phyloP scores from a whole-genome alignment of 2,113 vertebrate genomes.

The Sinocyclocheilus grahami region DNA sequence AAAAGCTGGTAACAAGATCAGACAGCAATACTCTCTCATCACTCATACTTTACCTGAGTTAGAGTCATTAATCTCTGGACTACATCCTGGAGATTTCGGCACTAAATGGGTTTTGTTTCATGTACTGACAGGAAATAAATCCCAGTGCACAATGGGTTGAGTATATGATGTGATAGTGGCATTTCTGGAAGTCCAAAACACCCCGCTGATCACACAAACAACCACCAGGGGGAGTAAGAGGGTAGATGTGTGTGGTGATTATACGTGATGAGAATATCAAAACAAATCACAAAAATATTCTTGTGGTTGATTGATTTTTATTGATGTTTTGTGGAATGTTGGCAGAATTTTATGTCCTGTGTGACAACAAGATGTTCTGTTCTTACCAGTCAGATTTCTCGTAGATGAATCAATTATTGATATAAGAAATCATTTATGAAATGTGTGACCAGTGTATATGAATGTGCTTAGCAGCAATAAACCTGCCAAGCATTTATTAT shows the following conservation, averaged over 20 bases:
- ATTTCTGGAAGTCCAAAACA: constrained; percentile 11
- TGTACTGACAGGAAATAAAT: constrained; percentile 10
- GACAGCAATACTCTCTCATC: neutral
- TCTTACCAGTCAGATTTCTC: neutral
- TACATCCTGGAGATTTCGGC: neutral
- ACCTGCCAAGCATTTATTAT: neutral
- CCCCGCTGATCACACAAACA: constrained; percentile 12
- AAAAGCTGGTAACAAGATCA: constrained; percentile 24
- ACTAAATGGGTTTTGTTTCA: constrained; percentile 30
- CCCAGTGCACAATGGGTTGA: neutral
- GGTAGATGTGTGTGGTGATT: constrained; percentile 2
- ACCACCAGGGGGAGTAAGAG: constrained; percentile 54
- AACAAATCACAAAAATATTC: constrained; percentile 26
- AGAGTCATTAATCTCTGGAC: neutral
- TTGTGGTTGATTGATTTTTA: constrained; percentile 6
- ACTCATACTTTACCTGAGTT: constrained; percentile 1
- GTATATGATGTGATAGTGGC: neutral
- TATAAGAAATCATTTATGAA: neutral
- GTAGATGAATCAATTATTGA: neutral
- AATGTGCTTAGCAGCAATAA: neutral
- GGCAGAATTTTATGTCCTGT: neutral
- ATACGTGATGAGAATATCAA: neutral
- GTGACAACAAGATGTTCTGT: neutral
- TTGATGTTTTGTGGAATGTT: constrained; percentile 5
- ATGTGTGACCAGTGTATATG: neutral